phyloP scores from a whole-genome alignment of 2,797 vertebrate species.

The Monodelphis domestica region DNA sequence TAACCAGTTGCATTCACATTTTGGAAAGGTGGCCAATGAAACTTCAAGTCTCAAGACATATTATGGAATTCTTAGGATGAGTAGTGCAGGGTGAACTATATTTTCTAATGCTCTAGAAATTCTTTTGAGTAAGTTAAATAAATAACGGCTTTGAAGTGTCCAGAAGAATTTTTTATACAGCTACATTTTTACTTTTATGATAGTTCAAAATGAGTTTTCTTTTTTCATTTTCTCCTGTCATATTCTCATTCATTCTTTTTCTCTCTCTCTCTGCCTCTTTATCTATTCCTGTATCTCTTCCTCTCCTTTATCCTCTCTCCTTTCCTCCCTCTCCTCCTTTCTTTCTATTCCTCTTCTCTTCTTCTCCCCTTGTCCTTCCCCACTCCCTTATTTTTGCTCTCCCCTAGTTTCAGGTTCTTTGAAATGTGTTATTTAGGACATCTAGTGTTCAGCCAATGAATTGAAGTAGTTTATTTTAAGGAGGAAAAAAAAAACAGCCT shows the following conservation, averaged over 20 bases:
- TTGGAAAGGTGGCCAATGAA: conserved; percentile 55
- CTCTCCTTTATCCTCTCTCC: no score
- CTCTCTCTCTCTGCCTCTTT: no score
- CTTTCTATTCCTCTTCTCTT: no score
- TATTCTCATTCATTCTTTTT: not conserved
- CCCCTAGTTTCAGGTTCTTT: not conserved
- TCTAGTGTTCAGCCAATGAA: conserved; percentile 5
- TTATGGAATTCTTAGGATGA: conserved; percentile 42
- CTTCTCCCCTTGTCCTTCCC: not conserved
- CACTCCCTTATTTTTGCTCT: conserved; percentile 18
- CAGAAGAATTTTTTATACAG: conserved; percentile 47
- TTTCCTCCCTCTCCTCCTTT: no score
- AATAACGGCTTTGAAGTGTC: conserved; percentile 54
- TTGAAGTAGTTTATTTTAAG: not conserved
- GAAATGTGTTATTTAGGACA: conserved; percentile 30
- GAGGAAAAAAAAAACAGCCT: no score
- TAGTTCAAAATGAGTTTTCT: conserved; percentile 60
- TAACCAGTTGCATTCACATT: conserved; percentile 68
- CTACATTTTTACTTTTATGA: conserved; percentile 23
- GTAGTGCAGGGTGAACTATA: conserved; percentile 16
- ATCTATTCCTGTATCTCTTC: no score
- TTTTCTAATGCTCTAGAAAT: conserved; percentile 53
- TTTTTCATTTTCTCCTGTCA: not conserved
- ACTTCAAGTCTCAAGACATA: conserved; percentile 55
- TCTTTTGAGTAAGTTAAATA: conserved; percentile 50